These are phyloP conservation scores for Todus mexicanus DNA, from an alignment of 2,797 vertebrate species.

Conservation along the genomic window DNA sequence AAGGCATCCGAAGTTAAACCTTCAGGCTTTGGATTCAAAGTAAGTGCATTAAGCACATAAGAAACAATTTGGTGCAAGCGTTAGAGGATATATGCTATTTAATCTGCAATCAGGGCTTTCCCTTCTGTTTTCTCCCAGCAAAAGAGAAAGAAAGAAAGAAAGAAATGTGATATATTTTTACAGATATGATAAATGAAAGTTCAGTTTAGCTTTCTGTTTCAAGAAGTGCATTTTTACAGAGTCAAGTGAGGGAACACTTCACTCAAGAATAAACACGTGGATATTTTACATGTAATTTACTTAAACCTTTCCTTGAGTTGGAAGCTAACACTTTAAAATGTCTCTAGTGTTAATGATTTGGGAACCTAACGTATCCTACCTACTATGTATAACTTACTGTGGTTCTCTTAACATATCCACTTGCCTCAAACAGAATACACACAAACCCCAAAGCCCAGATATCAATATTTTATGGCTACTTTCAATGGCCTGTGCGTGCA, in stretches of 20 bases:
- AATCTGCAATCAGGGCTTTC: background rate
- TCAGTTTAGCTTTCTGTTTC: background rate
- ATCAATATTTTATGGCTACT: background rate
- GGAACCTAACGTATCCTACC: background rate
- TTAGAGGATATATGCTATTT: background rate
- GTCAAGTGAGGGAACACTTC: constrained; percentile 25
- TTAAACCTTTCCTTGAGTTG: background rate
- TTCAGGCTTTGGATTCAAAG: constrained; percentile 11
- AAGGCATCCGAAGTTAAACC: constrained; percentile 26
- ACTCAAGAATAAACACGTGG: background rate
- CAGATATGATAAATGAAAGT: background rate
- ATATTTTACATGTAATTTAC: background rate
- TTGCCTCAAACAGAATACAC: background rate
- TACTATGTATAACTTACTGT: background rate
- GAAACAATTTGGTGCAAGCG: background rate
- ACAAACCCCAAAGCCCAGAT: background rate
- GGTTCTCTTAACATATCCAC: background rate
- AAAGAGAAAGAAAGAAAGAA: background rate
- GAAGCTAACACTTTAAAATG: background rate
- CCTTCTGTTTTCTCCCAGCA: background rate
- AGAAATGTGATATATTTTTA: background rate
- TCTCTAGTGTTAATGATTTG: background rate
- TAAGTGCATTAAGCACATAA: background rate
- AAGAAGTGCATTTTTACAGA: constrained; percentile 11
- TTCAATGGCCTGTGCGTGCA: background rate